These are phyloP conservation scores for Ennomos fuscantarius DNA, from an alignment of 2,888 invertebrate species.

Conservation along the genomic window DNA sequence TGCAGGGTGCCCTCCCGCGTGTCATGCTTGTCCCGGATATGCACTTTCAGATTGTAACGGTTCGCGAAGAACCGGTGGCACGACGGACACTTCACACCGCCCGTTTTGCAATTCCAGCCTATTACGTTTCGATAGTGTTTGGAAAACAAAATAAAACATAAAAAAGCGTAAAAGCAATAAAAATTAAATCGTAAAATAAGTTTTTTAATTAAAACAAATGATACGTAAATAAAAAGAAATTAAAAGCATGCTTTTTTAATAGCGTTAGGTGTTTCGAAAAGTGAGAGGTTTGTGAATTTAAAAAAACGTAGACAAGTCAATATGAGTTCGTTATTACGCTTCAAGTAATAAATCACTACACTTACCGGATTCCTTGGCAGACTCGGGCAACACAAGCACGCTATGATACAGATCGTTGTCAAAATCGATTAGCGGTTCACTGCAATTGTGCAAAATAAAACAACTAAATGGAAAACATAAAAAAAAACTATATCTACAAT, in stretches of 20 bases:
- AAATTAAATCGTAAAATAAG: not conserved
- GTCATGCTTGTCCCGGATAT: conserved; percentile 90
- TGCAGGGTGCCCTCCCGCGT: conserved; percentile 87
- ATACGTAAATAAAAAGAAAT: not conserved
- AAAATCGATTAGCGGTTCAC: conserved; percentile 79
- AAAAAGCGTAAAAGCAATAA: conserved; percentile 15
- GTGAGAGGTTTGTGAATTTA: too few species aligned
- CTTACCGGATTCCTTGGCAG: conserved; percentile 75
- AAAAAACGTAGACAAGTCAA: too few species aligned
- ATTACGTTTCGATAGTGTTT: conserved; percentile 7
- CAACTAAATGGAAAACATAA: conserved; percentile 33
- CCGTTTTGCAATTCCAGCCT: conserved; percentile 80
- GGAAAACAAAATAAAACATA: conserved; percentile 18
- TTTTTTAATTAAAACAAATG: conserved; percentile 10
- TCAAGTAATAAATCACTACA: conserved; percentile 15
- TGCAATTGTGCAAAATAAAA: conserved; percentile 55
- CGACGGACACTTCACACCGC: conserved; percentile 86
- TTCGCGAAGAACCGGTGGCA: conserved; percentile 88
- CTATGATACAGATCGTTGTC: conserved; percentile 79
- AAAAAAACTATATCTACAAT: conserved; percentile 4
- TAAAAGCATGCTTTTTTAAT: too few species aligned
- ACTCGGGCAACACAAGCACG: conserved; percentile 74
- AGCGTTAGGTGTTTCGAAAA: too few species aligned
- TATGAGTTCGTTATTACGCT: too few species aligned
- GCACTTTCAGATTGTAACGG: conserved; percentile 89